phyloP scores from a whole-genome alignment of 2,888 invertebrate species.

The Athalia cordata region DNA sequence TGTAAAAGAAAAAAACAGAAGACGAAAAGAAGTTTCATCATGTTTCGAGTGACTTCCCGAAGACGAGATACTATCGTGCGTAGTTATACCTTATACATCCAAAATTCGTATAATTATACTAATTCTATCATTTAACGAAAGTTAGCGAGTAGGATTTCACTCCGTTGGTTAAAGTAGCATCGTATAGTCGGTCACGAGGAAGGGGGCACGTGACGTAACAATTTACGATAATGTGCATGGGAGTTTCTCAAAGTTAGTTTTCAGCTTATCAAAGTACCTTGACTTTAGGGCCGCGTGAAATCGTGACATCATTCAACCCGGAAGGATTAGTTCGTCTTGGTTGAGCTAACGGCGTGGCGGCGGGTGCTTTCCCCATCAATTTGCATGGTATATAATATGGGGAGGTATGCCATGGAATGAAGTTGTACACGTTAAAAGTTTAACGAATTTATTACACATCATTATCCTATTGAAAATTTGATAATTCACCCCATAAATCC shows the following conservation, averaged over 20 bases:
- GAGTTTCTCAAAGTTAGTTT: constrained; percentile 39
- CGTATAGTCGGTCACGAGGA: background rate
- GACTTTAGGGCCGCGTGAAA: constrained; percentile 33
- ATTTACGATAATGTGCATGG: constrained; percentile 35
- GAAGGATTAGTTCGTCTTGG: constrained; percentile 38
- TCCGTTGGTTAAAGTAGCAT: background rate
- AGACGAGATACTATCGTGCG: background rate
- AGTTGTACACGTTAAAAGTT: too few species aligned
- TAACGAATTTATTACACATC: too few species aligned
- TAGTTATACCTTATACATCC: too few species aligned
- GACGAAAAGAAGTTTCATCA: background rate
- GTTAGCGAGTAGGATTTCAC: constrained; percentile 9
- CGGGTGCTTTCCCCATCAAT: too few species aligned
- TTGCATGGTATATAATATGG: background rate
- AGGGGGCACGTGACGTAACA: constrained; percentile 19
- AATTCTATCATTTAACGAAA: constrained; percentile 14
- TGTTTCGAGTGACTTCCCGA: background rate
- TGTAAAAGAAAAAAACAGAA: too few species aligned
- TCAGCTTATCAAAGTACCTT: constrained; percentile 37
- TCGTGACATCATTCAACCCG: constrained; percentile 39
- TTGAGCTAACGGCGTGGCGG: background rate
- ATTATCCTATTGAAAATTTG: too few species aligned
- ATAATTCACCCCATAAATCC: too few species aligned
- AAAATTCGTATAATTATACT: background rate
- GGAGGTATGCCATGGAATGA: too few species aligned